Percentiles rank a stretch among this genome's conserved stretches.
Evolutionary conservation across 2,113 vertebrate species (phyloP).

Genomic region (Colossoma macropomum): DNA sequence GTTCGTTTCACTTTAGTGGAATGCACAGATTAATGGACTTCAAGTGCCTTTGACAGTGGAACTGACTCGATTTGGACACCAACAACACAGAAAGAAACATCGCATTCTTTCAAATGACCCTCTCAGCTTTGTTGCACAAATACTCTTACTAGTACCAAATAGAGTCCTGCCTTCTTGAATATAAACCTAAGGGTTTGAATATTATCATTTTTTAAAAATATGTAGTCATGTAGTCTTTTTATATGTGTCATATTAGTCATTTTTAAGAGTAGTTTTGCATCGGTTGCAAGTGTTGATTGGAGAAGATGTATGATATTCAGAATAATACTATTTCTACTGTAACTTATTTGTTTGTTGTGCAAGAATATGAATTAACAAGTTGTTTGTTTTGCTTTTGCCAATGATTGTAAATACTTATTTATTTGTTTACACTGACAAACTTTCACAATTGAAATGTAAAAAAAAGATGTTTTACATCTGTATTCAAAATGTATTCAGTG

Average conservation of each 20-base stretch:
- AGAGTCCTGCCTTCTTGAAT: slow-evolving; percentile 63
- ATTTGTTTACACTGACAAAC: slow-evolving; percentile 84
- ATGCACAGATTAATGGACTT: slow-evolving; percentile 24
- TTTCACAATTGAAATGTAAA: slow-evolving; percentile 70
- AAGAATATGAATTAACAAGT: slow-evolving; percentile 59
- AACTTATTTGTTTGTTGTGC: slow-evolving; percentile 84
- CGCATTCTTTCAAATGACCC: slow-evolving; percentile 39
- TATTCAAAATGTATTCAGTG: slow-evolving; percentile 36
- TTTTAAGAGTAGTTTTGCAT: slow-evolving; percentile 43
- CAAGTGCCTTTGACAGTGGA: slow-evolving; percentile 22
- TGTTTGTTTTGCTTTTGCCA: slow-evolving; percentile 77
- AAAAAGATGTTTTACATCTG: slow-evolving; percentile 35
- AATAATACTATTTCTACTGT: slow-evolving; percentile 81
- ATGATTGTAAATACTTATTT: slow-evolving; percentile 97
- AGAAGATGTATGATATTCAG: slow-evolving; percentile 59
- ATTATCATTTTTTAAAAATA: slow-evolving; percentile 45
- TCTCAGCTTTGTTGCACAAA: slow-evolving; percentile 66
- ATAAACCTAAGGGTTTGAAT: slow-evolving; percentile 47
- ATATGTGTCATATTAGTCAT: slow-evolving; percentile 61
- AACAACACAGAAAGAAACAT: slow-evolving; percentile 13
- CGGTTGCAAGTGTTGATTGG: slow-evolving; percentile 43
- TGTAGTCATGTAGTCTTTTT: slow-evolving; percentile 48
- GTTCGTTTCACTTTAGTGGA: slow-evolving; percentile 1
- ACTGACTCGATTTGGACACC: slow-evolving; percentile 24
- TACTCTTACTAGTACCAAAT: slow-evolving; percentile 62